phyloP scores from a whole-genome alignment of 2,113 vertebrate species.

The Stercorarius parasiticus region DNA sequence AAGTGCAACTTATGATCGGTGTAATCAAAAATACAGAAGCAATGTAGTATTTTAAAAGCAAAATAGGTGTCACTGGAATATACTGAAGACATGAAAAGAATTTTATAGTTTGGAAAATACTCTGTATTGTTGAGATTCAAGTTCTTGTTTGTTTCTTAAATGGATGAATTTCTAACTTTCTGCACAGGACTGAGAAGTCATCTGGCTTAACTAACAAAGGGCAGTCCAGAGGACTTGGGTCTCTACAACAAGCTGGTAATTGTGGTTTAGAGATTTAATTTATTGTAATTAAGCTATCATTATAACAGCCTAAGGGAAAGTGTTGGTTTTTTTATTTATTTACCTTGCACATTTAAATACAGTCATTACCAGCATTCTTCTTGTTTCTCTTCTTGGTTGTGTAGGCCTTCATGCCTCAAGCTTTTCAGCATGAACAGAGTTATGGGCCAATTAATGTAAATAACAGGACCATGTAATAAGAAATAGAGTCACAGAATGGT shows the following conservation, averaged over 20 bases:
- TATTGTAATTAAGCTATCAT: not conserved
- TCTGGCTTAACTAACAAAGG: conserved; percentile 78
- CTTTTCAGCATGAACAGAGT: not conserved
- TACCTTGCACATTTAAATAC: not conserved
- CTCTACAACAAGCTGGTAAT: conserved; percentile 82
- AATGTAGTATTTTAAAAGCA: not conserved
- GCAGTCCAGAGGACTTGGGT: conserved; percentile 77
- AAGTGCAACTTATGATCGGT: not conserved
- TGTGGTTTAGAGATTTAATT: not conserved
- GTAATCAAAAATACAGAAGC: not conserved
- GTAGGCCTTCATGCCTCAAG: not conserved
- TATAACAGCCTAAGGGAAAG: not conserved
- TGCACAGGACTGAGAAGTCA: conserved; percentile 82
- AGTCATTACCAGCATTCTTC: not conserved
- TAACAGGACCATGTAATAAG: not conserved
- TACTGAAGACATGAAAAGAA: not conserved
- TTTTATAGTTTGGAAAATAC: not conserved
- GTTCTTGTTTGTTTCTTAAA: not conserved
- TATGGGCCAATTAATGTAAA: not conserved
- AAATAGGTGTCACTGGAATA: not conserved
- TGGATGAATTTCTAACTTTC: not conserved
- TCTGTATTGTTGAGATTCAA: not conserved
- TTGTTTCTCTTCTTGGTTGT: not conserved
- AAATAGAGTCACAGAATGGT: not conserved
- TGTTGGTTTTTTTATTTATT: not conserved